A percentile compares a stretch with the other conserved stretches of the same genome.
phyloP scores from a whole-genome alignment of 92 coral and sea anemone genomes.

The Actinernus sp. region DNA sequence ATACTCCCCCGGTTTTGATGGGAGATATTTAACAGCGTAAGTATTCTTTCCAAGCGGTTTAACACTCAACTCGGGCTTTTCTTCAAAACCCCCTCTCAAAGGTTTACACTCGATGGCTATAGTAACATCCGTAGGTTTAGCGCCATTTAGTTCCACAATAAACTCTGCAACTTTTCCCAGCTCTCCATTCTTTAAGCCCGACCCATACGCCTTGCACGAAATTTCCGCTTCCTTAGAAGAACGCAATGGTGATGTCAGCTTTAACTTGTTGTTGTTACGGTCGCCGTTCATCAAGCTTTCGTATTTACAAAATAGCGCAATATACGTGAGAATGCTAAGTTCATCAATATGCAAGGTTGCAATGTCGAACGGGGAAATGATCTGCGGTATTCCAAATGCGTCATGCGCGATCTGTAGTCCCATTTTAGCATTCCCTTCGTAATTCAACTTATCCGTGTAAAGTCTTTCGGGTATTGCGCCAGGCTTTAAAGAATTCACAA shows the following conservation, averaged over 20 bases:
- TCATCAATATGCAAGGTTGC: slow-evolving; percentile 89
- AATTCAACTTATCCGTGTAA: slow-evolving; percentile 74
- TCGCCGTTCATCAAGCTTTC: slow-evolving; percentile 65
- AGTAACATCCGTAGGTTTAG: slow-evolving; percentile 93
- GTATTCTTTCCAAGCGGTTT: slow-evolving; percentile 88
- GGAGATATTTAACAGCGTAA: slow-evolving; percentile 91
- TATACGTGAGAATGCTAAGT: slow-evolving; percentile 90
- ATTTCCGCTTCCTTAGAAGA: slow-evolving; percentile 30
- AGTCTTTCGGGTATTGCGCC: slow-evolving; percentile 74
- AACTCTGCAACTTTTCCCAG: slow-evolving; percentile 96
- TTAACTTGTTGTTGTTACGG: slow-evolving; percentile 18
- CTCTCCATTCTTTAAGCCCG: slow-evolving; percentile 86
- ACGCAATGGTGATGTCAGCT: slow-evolving; percentile 1
- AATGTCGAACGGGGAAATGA: slow-evolving; percentile 91
- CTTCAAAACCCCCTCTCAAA: slow-evolving; percentile 62
- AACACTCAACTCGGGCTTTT: slow-evolving; percentile 91
- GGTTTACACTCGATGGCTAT: slow-evolving; percentile 98
- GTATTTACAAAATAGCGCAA: slow-evolving; percentile 92
- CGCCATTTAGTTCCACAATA: slow-evolving; percentile 88
- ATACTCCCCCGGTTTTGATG: slow-evolving; percentile 92
- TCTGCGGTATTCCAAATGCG: slow-evolving; percentile 93
- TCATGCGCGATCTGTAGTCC: slow-evolving; percentile 97
- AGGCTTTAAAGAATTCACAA: slow-evolving; percentile 85
- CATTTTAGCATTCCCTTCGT: slow-evolving; percentile 84
- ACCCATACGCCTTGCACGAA: slow-evolving; percentile 78